Evolutionary conservation across 2,888 invertebrate genomes (phyloP), one percentile per base, ranked within the genome.

Genomic region (Formica aserva): DNA sequence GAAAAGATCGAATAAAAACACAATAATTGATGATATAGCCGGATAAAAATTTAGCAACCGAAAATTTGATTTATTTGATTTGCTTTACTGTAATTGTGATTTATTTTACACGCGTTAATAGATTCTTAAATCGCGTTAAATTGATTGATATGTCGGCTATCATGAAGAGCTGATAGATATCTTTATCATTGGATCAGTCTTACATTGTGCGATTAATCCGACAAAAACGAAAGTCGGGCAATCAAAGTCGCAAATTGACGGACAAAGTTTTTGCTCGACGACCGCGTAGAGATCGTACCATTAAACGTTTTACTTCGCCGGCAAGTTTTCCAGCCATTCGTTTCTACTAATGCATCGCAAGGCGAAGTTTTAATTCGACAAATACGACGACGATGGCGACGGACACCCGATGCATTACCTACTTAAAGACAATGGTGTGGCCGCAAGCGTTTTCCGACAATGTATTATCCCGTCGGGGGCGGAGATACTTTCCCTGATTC

Each of bases 401-500:
- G 78, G 57, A 80, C 60, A 83, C 75, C 80, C 86, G 87, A 90
- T 90, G 86, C 89, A 89, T 90, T 85, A 89, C 90, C 90, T 87
- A 90, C 90, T 90, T 90, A 90, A 90, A 90, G 86, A 90, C 86
- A 90, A 90, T 89, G 84, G 85, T 75, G 72, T 72, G 75, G 87
- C 87, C 90, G 86, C 87, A 76, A 89, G 85, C 89, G 87, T 89
- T 90, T 88, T 71, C 87, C 88, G 86, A 90, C 90, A 90, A 90
- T 90, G 86, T 88, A 90, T 90, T 90, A 89, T 52, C 52, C 84
- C 89, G 84, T 82, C 65, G 57, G 82, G 35, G 35, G 52, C 62
- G 85, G 80, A 82, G 88, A 88, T 89, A 90, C 90, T 89, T 86
- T 89, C 86, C 86, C 86, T 88, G 91, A 90, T 90, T 90, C 89